Base-by-base conservation (phyloP, 64 coral and sea anemone species). In the Pocillopora verrucosa region DNA sequence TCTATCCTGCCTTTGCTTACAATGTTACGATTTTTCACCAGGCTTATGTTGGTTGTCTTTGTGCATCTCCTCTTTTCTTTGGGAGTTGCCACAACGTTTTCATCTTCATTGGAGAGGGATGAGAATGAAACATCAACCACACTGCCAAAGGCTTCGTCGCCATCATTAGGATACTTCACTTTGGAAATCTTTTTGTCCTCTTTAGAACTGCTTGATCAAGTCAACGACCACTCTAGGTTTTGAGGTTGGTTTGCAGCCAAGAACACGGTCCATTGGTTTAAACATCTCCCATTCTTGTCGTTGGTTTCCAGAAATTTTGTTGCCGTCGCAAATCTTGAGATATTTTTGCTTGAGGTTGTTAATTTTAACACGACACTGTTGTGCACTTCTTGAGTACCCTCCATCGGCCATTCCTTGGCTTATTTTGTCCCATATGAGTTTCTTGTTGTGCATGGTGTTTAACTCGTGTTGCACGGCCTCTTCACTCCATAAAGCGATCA, bases 281-380 rank as follows among this genome's bases (percentile, higher is more conserved):
- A 76, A 76, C 13, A 76, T 45, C 75, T 76, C 75, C 36, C 75
- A 76, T 16, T 76, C 75, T 76, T 76, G 75, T 45, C 75, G 12
- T 19, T 76, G 75, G 36, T 76, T 76, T 45, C 35, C 75, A 16
- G 75, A 7, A 15, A 76, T 57, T 76, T 20, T 76, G 75, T 45
- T 76, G 11, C 36, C 36, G 5, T 76, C 36, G 36, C 36, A 0
- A 76, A 76, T 45, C 34, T 45, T 76, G 34, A 1, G 36, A 76
- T 76, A 38, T 76, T 56, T 76, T 45, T 76, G 75, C 75, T 76
- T 76, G 4, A 76, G 5, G 16, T 76, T 76, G 75, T 76, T 38
- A 45, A 76, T 13, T 56, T 76, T 76, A 76, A 56, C 14, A 45
- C 0, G 75, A 4, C 75, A 38, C 30, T 30, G 30, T 30, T 30